Percentiles rank a stretch among this genome's conserved stretches.
These are phyloP conservation scores for Pangasius djambal DNA, from an alignment of 2,797 vertebrate species.

Conservation along the genomic window DNA sequence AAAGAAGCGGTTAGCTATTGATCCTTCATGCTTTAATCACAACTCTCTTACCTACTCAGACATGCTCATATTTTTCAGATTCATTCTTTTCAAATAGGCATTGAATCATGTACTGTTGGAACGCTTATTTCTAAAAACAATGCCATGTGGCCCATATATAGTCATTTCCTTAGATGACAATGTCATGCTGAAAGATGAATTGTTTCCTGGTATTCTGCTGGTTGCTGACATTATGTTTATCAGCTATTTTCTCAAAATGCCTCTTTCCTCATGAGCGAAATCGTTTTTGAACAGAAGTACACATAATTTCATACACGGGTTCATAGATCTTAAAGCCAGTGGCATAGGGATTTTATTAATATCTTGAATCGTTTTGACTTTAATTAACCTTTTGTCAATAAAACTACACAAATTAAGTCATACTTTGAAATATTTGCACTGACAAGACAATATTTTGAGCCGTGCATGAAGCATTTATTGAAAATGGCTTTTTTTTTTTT, in stretches of 20 bases:
- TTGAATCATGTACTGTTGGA: not conserved
- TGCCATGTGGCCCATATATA: not conserved
- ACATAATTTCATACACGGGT: not conserved
- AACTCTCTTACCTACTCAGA: not conserved
- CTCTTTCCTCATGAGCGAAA: not conserved
- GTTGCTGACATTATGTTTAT: not conserved
- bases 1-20: not conserved
- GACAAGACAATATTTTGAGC: not conserved
- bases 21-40: not conserved
- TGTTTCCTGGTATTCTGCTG: conserved; percentile 15
- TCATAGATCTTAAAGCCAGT: not conserved
- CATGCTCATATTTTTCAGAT: not conserved
- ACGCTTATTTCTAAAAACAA: not conserved
- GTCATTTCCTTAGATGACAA: not conserved
- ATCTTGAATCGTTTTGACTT: not conserved
- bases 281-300: not conserved
- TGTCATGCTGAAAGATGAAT: not conserved
- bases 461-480: not conserved
- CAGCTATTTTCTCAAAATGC: not conserved
- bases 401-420: not conserved
- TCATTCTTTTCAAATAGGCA: not conserved
- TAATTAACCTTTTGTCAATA: not conserved
- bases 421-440: not conserved
- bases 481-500: not conserved
- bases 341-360: not conserved